Base-by-base conservation (phyloP, 30 jellyfish, hydroid and myxozoan species). In the Sanderia malayensis region DNA sequence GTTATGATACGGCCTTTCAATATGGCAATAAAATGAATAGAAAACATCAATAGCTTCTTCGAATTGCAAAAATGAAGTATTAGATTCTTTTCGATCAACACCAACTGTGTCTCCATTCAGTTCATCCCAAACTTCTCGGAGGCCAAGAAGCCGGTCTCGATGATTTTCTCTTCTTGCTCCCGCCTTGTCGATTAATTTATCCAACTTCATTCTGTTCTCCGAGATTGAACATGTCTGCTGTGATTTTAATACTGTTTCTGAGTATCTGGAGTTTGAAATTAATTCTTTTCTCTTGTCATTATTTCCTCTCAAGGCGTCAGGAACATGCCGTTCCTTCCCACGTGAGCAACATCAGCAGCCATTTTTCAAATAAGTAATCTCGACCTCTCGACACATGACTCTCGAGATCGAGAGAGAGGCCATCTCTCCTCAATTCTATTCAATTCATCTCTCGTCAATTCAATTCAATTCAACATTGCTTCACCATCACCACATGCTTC, bases 311-410 rank as follows among this genome's bases (percentile, higher is more conserved):
- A 9, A n/a, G 9, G 78, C 32, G 17, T 11, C 78, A 65, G 32
- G 65, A 65, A 9, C 60, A 27, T 65, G 3, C 31, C 62, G 6
- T 31, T 65, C 24, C 32, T 31, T 41, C 17, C 62, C 78, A n/a
- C 78, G 17, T 11, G 63, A 65, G 18, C 66, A 61, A 13, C 28
- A 65, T 26, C 78, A 65, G 60, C 65, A 18, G 78, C 78, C 78
- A 65, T 65, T 32, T 7, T 65, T n/a, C n/a, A n/a, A n/a, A n/a
- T n/a, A n/a, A n/a, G n/a, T n/a, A n/a, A n/a, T n/a, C n/a, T n/a
- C n/a, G n/a, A n/a, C n/a, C n/a, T n/a, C n/a, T n/a, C n/a, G n/a
- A n/a, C n/a, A n/a, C n/a, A n/a, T n/a, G n/a, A n/a, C n/a, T n/a
- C n/a, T n/a, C n/a, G n/a, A n/a, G n/a, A n/a, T n/a, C n/a, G n/a